Evolutionary conservation across 2,113 vertebrate species (phyloP).

Genomic region (Pangasianodon gigas): DNA sequence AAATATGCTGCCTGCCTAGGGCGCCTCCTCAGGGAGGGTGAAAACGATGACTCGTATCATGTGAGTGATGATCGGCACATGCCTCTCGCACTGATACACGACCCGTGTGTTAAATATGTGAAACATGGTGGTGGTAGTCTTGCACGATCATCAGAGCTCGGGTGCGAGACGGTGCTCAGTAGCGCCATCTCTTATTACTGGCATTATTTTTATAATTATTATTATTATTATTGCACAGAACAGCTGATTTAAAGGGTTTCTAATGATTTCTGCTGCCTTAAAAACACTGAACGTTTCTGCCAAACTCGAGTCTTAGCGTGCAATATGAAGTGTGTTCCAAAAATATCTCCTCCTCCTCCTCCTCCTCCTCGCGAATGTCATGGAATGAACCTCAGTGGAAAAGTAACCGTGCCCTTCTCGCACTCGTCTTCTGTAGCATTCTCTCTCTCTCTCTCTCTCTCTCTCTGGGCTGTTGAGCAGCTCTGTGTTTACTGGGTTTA

Average conservation of each 20-base stretch:
- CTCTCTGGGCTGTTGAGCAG: conserved; percentile 62
- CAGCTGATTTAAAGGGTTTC: neutral
- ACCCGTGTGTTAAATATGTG: neutral
- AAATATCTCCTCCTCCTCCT: neutral
- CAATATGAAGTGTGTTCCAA: conserved; percentile 51
- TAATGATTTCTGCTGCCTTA: neutral
- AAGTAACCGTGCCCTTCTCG: neutral
- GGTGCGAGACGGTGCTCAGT: neutral
- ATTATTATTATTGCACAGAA: neutral
- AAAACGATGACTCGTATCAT: neutral
- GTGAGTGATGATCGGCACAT: neutral
- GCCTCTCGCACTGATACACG: neutral
- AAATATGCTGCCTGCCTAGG: neutral
- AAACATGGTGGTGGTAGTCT: conserved; percentile 43
- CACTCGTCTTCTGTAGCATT: conserved; percentile 46
- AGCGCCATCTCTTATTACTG: neutral
- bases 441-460: neutral
- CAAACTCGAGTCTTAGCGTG: conserved; percentile 50
- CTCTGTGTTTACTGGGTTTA: conserved; percentile 54
- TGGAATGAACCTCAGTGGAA: conserved; percentile 40
- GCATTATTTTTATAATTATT: neutral
- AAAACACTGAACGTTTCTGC: conserved; percentile 32
- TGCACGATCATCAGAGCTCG: neutral
- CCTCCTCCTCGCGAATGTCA: conserved; percentile 22
- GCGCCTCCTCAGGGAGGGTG: neutral